phyloP scores from a whole-genome alignment of 2,113 vertebrate species.

The Pelecanus crispus region DNA sequence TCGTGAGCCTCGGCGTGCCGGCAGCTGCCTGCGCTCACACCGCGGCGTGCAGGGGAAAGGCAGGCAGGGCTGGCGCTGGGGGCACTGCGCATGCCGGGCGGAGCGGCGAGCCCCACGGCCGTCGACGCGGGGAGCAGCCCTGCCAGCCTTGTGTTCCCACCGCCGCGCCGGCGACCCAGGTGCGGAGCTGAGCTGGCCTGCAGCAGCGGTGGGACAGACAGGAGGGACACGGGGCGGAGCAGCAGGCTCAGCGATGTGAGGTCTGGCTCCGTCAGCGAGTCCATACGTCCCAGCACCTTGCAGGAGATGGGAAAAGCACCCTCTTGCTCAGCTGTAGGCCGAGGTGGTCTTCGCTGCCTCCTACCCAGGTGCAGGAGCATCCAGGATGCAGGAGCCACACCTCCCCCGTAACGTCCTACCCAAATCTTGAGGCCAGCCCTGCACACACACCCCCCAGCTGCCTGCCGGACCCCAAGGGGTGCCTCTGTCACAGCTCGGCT shows the following conservation, averaged over 20 bases:
- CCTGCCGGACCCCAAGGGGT: rapidly evolving
- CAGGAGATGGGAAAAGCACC: not conserved
- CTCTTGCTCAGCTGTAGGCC: not conserved
- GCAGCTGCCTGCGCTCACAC: not conserved
- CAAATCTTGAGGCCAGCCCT: not conserved
- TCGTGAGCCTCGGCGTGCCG: rapidly evolving
- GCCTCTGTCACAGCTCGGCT: not conserved
- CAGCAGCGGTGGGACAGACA: not conserved
- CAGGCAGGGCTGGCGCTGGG: not conserved
- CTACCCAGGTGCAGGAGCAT: not conserved
- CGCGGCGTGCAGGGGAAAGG: rapidly evolving
- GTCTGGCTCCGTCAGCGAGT: rapidly evolving
- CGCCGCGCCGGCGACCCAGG: rapidly evolving
- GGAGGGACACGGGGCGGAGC: not conserved
- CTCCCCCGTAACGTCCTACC: rapidly evolving
- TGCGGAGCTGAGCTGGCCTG: not conserved
- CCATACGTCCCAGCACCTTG: not conserved
- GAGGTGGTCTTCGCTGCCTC: not conserved
- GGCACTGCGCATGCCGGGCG: rapidly evolving
- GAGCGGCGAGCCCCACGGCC: not conserved
- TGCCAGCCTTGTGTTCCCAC: not conserved
- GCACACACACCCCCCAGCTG: rapidly evolving
- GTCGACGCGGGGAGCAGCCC: rapidly evolving
- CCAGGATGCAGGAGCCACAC: not conserved
- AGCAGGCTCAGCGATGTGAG: rapidly evolving